Evolutionary conservation across 2,888 invertebrate genomes (phyloP).

Genomic region (Pegoplata infirma): DNA sequence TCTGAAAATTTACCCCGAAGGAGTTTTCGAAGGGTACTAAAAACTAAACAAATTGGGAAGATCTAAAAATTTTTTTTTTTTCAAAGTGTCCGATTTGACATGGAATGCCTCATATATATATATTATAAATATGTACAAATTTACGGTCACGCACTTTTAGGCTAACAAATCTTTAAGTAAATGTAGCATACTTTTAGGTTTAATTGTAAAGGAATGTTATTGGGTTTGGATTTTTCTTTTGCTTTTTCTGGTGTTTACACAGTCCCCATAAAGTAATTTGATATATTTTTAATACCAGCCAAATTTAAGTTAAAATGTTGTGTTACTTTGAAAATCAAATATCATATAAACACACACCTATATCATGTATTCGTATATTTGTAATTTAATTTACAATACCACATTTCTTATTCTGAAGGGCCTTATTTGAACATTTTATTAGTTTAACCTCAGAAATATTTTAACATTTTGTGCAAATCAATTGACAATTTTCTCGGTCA

Average conservation of each 20-base stretch:
- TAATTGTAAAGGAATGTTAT: conserved; percentile 4
- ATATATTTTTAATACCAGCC: not conserved
- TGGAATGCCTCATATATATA: too few species aligned
- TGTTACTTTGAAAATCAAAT: not conserved
- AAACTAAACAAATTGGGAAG: too few species aligned
- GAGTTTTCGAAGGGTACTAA: too few species aligned
- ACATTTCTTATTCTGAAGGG: not conserved
- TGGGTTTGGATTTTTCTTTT: conserved; percentile 17
- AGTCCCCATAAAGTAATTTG: conserved; percentile 27
- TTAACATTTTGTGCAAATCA: not conserved
- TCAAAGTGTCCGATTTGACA: too few species aligned
- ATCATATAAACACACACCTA: not conserved
- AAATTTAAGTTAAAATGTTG: too few species aligned
- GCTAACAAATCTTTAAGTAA: not conserved
- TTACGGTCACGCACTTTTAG: not conserved
- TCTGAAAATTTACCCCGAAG: too few species aligned
- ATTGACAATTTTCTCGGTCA: conserved; percentile 36
- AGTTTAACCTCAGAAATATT: conserved; percentile 9
- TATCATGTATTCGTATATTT: not conserved
- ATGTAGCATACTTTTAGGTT: conserved; percentile 19
- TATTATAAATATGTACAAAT: too few species aligned
- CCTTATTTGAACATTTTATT: not conserved
- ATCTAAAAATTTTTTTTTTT: too few species aligned
- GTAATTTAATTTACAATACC: conserved; percentile 12
- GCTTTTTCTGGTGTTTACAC: conserved; percentile 16